Base-by-base conservation (phyloP, 1,140 invertebrate genomes). In the Probaryconus sp. region DNA sequence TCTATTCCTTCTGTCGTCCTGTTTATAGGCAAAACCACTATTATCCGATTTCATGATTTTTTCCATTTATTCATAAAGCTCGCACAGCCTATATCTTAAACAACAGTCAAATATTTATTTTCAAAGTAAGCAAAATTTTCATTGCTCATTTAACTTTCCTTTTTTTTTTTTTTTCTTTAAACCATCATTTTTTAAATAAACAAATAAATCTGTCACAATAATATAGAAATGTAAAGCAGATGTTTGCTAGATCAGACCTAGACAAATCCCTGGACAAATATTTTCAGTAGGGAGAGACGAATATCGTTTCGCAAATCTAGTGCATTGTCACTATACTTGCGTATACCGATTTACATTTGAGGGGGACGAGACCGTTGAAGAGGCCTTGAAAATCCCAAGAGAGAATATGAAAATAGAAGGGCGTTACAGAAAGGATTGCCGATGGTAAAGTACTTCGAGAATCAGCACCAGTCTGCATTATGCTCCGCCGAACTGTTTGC, bases 241-340 rank as follows among this genome's bases (percentile, higher is more conserved):
- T n/a, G n/a, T n/a, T n/a, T n/a, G n/a, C n/a, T n/a, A n/a, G n/a
- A n/a, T n/a, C n/a, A n/a, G n/a, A n/a, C n/a, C n/a, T n/a, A n/a
- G n/a, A n/a, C n/a, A n/a, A n/a, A n/a, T n/a, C n/a, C n/a, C n/a
- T n/a, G n/a, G n/a, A n/a, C n/a, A n/a, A n/a, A n/a, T n/a, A n/a
- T n/a, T n/a, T n/a, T n/a, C n/a, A n/a, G n/a, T n/a, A 26, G 10
- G 55, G 33, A 58, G 53, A 33, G 24, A 65, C 80, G 71, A 79
- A 83, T 80, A 74, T 71, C 69, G 76, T 76, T 67, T 79, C 67
- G 48, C 38, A 40, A 18, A 40, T 40, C 43, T 53, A 53, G 40
- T 73, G 74, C 68, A 81, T 81, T 78, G 79, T 83, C 70, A 53
- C 53, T 74, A 65, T 78, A 81, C 79, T 79, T 81, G 80, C 77